A percentile compares a stretch with the other conserved stretches of the same genome.
These are phyloP conservation scores for Argopecten irradians DNA, from an alignment of 1,140 invertebrate species.

Conservation along the genomic window DNA sequence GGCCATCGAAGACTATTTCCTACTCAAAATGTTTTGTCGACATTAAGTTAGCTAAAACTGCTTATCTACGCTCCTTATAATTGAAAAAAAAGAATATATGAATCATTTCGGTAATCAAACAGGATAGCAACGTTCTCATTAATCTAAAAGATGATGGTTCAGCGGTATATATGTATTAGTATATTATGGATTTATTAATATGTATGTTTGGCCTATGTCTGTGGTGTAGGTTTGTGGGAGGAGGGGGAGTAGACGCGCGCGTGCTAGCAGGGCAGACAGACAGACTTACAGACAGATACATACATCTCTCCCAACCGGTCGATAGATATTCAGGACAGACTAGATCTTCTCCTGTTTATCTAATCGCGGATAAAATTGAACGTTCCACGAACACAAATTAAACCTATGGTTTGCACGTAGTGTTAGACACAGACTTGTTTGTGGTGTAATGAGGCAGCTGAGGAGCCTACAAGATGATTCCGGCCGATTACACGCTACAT, in stretches of 20 bases:
- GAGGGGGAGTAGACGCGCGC: neutral
- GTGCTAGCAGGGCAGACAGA: neutral
- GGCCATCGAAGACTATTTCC: too few relatives aligned
- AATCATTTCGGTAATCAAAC: too few relatives aligned
- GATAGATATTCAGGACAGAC: neutral
- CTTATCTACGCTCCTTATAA: too few relatives aligned
- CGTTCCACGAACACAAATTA: constrained; percentile 12
- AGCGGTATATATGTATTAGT: neutral
- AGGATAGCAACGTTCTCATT: neutral
- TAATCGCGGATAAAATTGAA: constrained; percentile 11
- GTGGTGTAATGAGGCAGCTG: neutral
- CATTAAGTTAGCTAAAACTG: too few relatives aligned
- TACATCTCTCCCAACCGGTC: neutral
- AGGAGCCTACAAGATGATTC: neutral
- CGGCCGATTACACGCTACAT: neutral
- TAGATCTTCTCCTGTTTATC: neutral
- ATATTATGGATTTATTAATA: neutral
- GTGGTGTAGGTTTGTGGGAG: neutral
- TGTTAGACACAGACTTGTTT: neutral
- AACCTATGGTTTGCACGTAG: constrained; percentile 7
- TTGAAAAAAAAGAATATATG: too few relatives aligned
- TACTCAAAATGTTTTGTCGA: too few relatives aligned
- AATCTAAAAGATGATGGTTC: neutral
- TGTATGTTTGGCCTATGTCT: neutral
- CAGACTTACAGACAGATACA: constrained; percentile 9